Evolutionary conservation across 2,797 vertebrate genomes (phyloP), one percentile per base, ranked within the genome.

Genomic region (Carcharodon carcharias): DNA sequence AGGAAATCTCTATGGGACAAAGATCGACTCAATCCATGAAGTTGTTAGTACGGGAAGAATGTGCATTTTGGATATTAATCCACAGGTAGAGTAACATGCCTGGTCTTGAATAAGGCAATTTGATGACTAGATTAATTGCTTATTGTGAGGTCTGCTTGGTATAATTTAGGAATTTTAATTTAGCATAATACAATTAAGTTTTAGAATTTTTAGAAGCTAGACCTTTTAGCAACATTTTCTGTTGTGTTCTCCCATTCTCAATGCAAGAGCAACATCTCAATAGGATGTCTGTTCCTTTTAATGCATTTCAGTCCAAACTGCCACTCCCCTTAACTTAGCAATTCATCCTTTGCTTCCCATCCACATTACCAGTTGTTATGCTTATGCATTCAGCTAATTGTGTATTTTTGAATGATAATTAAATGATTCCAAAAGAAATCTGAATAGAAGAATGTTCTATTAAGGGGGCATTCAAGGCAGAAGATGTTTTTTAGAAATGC

Each of bases 41-140:
- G 99, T 99, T 97, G 99, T 99, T 97, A 96, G 98, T 45, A 97
- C 98, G 0, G 98, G 99, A 94, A 97, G 99, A 65, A 99, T 99
- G 58, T 99, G 99, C 97, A 99, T 99, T 97, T 98, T 99, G 96
- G 99, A 99, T 0, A 98, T 99, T 96, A 99, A 99, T 97, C 99
- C 99, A 95, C 99, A 99, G 98, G 99, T 99, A 97, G 93, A 69
- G 85, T 61, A 21, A 67, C 56, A 23, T 54, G 31, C 14, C 1
- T 1, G 69, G 45, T 54, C 31, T 93, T 26, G 7, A 26, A 65
- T 40, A 65, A 23, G 16, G 21, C 35, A 95, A 35, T 95, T 77
- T 67, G 69, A 3, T 95, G 11, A 77, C 63, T 21, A 67, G 2
- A 67, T 35, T 95, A 95, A 67, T 69, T 67, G 65, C 16, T 71